Evolutionary conservation across 2,888 invertebrate genomes (phyloP).

Genomic region (Rotaria magnacalcarata): DNA sequence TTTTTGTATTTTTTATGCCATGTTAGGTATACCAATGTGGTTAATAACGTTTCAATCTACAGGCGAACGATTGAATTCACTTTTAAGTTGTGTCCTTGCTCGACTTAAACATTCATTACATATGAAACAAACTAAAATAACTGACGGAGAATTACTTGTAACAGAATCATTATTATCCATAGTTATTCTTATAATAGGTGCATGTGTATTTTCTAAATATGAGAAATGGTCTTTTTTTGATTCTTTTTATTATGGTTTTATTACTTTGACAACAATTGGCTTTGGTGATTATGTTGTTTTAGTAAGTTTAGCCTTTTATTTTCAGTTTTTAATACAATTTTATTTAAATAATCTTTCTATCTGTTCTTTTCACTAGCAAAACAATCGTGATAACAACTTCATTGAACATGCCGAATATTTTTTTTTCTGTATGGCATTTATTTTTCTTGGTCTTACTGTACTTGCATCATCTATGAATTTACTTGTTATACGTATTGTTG

Average conservation of each 20-base stretch:
- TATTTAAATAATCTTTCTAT: neutral
- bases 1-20: constrained; percentile 78
- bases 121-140: constrained; percentile 62
- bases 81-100: constrained; percentile 88
- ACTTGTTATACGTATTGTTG: constrained; percentile 90
- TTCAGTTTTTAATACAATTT: neutral
- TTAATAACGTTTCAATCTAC: constrained; percentile 98
- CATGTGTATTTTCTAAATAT: constrained; percentile 84
- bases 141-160: constrained; percentile 40
- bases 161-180: constrained; percentile 69
- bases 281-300: constrained; percentile 19
- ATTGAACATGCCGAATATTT: constrained; percentile 89
- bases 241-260: constrained; percentile 95
- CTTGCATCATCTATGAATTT: constrained; percentile 96
- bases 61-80: constrained; percentile 92
- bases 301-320: neutral
- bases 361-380: neutral
- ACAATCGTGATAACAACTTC: constrained; percentile 74
- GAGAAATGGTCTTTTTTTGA: constrained; percentile 85
- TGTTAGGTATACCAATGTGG: constrained; percentile 89
- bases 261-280: constrained; percentile 84
- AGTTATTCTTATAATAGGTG: constrained; percentile 81
- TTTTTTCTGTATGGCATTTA: constrained; percentile 89
- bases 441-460: constrained; percentile 93
- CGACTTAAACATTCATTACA: constrained; percentile 75